Base-by-base conservation (phyloP, 2,113 vertebrate genomes). In the Sisor rabdophorus region DNA sequence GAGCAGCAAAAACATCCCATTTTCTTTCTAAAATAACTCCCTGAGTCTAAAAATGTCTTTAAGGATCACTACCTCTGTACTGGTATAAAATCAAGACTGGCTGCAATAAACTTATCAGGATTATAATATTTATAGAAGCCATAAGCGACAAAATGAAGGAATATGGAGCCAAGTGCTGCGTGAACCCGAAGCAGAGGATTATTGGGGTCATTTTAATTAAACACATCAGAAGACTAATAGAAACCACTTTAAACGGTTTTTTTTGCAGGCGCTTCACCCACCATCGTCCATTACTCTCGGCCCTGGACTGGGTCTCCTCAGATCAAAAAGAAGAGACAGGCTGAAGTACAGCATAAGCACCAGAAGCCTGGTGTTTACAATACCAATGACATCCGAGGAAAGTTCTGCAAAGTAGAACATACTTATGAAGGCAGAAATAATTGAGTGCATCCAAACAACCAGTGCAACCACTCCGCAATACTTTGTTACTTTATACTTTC, bases 281-380 rank as follows among this genome's bases (percentile, higher is more conserved):
- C 19, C 55, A 0, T 79, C 40, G 2, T 28, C 71, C 50, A 3
- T 54, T 58, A 2, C 20, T 2, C 58, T 52, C 9, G 17, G 47
- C 52, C 58, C 44, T 32, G 72, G 58, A 9, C 26, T 48, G n/a
- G 54, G 50, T 48, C 32, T 63, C 64, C 52, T 74, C 22, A 79
- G 64, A 63, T 12, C 64, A 69, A 16, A 69, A 17, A 69, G 71
- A n/a, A 79, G 64, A 30, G 78, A 36, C 4, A 53, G 0, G 75
- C 55, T 74, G 32, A 47, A 75, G 17, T 70, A 75, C 28, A 79
- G 19, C 48, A 74, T 55, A 12, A 61, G 2, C 5, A 0, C 11
- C 22, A 79, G 30, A 17, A 61, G 11, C 44, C 47, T 0, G 0
- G 26, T 1, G 3, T 69, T 75, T 7, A 69, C 5, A 26, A 47